Conservation (phyloP, 2,888 invertebrate genomes). For the Marronus borbonicus region DNA sequence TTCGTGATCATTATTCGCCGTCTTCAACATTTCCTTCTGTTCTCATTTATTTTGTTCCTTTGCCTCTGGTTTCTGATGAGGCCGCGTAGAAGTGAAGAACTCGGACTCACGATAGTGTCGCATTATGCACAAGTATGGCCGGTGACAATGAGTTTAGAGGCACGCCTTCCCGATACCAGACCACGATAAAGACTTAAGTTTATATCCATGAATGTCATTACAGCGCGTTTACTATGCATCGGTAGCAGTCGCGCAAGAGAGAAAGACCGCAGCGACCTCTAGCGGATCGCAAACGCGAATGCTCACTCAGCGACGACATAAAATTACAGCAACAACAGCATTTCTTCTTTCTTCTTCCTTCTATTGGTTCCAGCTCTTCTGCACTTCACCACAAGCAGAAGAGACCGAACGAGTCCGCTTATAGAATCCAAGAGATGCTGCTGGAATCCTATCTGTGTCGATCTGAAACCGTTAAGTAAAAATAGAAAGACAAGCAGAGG, state of each 20-base stretch:
- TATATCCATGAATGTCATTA: slow-evolving; percentile 69
- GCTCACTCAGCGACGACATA: slow-evolving; percentile 13
- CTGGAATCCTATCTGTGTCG: slow-evolving; percentile 5
- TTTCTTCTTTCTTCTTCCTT: not conserved
- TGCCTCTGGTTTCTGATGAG: not conserved
- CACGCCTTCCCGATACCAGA: slow-evolving; percentile 68
- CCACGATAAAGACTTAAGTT: slow-evolving; percentile 66
- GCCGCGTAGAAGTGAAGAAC: not conserved
- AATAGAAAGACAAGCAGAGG: slow-evolving; percentile 13
- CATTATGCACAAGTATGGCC: slow-evolving; percentile 68
- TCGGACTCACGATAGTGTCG: slow-evolving; percentile 60
- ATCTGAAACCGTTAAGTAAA: slow-evolving; percentile 36
- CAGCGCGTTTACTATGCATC: slow-evolving; percentile 60
- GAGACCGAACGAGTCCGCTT: too few species aligned
- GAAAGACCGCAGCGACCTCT: not conserved
- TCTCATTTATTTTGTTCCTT: not conserved
- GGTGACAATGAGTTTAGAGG: slow-evolving; percentile 68
- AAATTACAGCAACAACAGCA: slow-evolving; percentile 17
- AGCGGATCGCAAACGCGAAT: not conserved
- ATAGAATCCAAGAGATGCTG: not conserved
- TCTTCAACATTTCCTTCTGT: not conserved
- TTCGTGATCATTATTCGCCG: not conserved
- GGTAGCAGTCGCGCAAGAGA: slow-evolving; percentile 50
- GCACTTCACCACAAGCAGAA: too few species aligned
- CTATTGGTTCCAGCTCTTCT: too few species aligned